Evolutionary conservation across 2,888 invertebrate genomes (phyloP).

Genomic region (Ellobium chinense): DNA sequence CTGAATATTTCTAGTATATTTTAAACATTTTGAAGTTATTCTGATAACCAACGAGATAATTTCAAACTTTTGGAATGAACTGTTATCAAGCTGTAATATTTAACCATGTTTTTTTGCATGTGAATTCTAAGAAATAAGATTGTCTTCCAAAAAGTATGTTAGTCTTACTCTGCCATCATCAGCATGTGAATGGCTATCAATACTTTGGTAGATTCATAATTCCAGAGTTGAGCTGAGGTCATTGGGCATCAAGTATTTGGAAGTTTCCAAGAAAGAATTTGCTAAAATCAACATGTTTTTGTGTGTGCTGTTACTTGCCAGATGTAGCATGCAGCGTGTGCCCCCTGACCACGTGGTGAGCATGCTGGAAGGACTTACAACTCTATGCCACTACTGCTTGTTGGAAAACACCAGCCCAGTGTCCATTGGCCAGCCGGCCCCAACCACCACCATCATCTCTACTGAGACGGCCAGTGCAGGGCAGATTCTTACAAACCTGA

Average conservation of each 20-base stretch:
- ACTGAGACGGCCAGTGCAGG: slow-evolving; percentile 79
- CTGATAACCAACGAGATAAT: no score
- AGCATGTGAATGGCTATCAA: background rate
- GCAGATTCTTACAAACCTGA: slow-evolving; percentile 89
- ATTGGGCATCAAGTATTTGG: background rate
- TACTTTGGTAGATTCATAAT: background rate
- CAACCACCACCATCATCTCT: slow-evolving; percentile 78
- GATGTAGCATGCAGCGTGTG: slow-evolving; percentile 48
- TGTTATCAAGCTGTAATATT: no score
- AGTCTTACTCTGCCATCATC: background rate
- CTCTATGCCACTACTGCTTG: slow-evolving; percentile 89
- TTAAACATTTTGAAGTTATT: no score
- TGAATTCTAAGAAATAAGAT: no score
- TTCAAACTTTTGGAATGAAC: no score
- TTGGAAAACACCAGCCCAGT: slow-evolving; percentile 81
- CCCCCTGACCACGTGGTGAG: slow-evolving; percentile 89
- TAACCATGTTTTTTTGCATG: no score
- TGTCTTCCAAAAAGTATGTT: no score
- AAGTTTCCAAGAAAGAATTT: no score
- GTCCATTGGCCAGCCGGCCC: slow-evolving; percentile 74
- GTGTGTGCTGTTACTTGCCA: background rate
- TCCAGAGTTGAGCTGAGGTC: background rate
- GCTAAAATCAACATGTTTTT: no score
- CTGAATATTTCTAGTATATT: background rate
- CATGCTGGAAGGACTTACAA: slow-evolving; percentile 88